phyloP scores from a whole-genome alignment of 2,888 invertebrate species.

The Mesorhabditis sp. region DNA sequence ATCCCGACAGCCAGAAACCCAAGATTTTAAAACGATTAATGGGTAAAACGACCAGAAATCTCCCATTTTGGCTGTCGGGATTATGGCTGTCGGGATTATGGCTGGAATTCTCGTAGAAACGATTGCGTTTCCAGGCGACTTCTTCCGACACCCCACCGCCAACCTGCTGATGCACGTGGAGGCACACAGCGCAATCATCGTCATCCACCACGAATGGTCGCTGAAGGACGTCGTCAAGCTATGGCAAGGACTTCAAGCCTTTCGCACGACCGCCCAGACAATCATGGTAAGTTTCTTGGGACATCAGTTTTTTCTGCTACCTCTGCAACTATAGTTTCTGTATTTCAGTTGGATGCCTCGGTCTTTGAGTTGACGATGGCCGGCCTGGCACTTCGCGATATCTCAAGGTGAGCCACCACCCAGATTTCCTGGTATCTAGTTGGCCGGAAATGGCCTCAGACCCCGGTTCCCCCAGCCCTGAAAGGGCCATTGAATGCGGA shows the following conservation, averaged over 20 bases:
- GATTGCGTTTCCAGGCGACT: constrained; percentile 1
- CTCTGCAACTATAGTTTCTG: neutral
- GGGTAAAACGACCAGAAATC: too few relatives aligned
- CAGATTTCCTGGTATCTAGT: neutral
- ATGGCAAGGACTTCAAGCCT: neutral
- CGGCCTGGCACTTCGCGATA: constrained; percentile 6
- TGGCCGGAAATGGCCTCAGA: too few relatives aligned
- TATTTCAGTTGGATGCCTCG: constrained; percentile 6
- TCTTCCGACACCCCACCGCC: constrained; percentile 8
- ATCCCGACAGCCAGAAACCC: neutral
- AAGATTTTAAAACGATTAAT: neutral
- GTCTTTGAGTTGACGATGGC: constrained; percentile 2
- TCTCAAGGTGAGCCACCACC: neutral
- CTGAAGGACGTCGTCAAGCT: constrained; percentile 1
- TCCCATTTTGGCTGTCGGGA: too few relatives aligned
- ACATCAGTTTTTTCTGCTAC: neutral
- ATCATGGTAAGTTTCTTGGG: neutral
- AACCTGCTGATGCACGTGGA: constrained; percentile 3
- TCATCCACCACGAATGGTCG: constrained; percentile 8
- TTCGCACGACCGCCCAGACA: constrained; percentile 2
- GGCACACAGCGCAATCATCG: constrained; percentile 6
- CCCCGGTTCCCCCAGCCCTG: too few relatives aligned
- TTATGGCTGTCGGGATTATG: too few relatives aligned
- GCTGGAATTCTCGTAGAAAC: neutral
- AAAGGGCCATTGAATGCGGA: too few relatives aligned